These are phyloP conservation scores for Phortica okadai DNA, from an alignment of 2,888 invertebrate genomes.

Conservation along the genomic window DNA sequence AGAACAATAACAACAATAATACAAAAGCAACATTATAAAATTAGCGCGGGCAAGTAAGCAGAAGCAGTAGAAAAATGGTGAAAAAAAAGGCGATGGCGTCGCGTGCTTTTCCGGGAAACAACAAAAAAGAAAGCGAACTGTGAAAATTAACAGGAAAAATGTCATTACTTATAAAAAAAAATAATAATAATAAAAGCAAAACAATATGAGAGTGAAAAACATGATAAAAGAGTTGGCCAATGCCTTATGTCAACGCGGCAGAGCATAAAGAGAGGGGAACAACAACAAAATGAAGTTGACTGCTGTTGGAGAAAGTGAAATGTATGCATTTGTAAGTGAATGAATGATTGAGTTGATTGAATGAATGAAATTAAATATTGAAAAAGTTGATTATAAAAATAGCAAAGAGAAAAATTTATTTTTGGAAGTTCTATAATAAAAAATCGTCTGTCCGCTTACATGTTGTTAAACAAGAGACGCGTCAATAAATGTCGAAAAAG, in stretches of 20 bases:
- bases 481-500: no score
- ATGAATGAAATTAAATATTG: no score
- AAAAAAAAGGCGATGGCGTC: conserved; percentile 12
- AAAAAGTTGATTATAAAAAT: no score
- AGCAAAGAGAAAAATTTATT: no score
- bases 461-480: no score
- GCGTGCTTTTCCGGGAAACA: conserved; percentile 14
- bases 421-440: no score
- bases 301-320: conserved; percentile 35
- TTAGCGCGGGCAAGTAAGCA: conserved; percentile 23
- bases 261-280: not conserved
- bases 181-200: not conserved
- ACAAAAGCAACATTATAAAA: conserved; percentile 30
- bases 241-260: not conserved
- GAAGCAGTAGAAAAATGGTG: conserved; percentile 6
- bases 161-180: conserved; percentile 27
- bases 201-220: not conserved
- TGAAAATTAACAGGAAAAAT: conserved; percentile 7
- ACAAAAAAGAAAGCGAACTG: not conserved
- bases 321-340: no score
- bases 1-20: not conserved
- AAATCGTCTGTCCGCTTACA: no score
- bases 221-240: not conserved
- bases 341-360: no score
- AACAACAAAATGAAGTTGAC: conserved; percentile 57